Conservation (phyloP, 2,888 invertebrate genomes). For the Noctua pronuba region DNA sequence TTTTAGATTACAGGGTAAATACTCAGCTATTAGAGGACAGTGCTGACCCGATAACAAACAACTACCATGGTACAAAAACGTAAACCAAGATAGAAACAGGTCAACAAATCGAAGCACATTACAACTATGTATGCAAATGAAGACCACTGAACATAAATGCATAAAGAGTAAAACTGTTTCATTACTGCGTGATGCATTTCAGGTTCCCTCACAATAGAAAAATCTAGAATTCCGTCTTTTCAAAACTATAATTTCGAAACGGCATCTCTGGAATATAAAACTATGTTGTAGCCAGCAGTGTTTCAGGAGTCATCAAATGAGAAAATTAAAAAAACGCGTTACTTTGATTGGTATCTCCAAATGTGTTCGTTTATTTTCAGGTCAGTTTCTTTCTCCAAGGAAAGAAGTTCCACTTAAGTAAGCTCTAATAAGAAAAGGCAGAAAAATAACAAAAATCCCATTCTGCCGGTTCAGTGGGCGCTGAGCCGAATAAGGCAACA, state of each 20-base stretch:
- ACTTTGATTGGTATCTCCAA: background rate
- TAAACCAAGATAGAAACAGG: background rate
- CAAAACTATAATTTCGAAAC: background rate
- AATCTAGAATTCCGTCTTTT: background rate
- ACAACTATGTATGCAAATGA: background rate
- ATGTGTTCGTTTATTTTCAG: background rate
- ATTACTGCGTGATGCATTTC: background rate
- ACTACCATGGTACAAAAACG: background rate
- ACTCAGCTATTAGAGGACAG: background rate
- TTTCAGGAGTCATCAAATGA: background rate
- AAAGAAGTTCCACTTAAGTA: conserved; percentile 1
- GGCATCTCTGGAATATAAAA: background rate
- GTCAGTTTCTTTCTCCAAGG: background rate
- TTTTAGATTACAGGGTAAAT: background rate
- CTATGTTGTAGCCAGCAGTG: background rate
- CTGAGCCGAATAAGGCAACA: conserved; percentile 39
- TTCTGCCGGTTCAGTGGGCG: conserved; percentile 26
- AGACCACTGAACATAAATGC: background rate
- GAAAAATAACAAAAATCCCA: conserved; percentile 21
- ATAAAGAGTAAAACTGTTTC: background rate
- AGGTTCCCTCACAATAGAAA: background rate
- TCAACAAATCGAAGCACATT: background rate
- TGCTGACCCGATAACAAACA: background rate
- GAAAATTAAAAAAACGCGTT: background rate
- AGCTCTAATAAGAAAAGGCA: conserved; percentile 9